Evolutionary conservation across 1,140 invertebrate genomes (phyloP).

Genomic region (Berghia stephanieae): DNA sequence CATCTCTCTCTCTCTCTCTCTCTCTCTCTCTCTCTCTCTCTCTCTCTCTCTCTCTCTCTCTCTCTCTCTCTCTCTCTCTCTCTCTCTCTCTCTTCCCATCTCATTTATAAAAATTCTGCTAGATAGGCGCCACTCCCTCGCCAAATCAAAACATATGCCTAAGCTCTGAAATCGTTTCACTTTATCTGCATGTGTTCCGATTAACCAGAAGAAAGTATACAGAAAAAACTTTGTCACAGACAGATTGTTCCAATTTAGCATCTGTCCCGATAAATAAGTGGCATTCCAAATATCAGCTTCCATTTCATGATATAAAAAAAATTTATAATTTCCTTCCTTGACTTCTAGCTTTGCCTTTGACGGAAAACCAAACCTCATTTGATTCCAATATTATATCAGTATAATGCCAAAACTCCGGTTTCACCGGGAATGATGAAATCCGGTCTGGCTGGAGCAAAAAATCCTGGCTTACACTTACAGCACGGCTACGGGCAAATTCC

Average conservation of each 20-base stretch:
- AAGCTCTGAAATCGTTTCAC: not conserved
- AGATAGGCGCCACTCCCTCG: not conserved
- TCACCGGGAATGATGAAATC: not conserved
- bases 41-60: constrained; percentile 25
- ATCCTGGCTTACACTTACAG: not conserved
- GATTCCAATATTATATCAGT: not conserved
- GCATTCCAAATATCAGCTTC: not conserved
- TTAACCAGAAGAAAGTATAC: no score
- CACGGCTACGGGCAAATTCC: no score
- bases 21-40: constrained; percentile 28
- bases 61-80: constrained; percentile 25
- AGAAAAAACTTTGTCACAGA: no score
- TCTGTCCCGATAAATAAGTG: not conserved
- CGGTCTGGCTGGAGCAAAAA: not conserved
- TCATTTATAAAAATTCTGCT: not conserved
- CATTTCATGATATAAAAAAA: not conserved
- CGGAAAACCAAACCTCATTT: not conserved
- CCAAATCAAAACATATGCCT: not conserved
- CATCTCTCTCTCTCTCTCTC: constrained; percentile 5
- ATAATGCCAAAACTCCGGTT: not conserved
- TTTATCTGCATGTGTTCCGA: no score
- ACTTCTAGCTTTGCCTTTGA: not conserved
- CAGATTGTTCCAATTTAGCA: not conserved
- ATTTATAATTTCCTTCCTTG: not conserved
- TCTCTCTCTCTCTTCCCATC: constrained; percentile 1